These are phyloP conservation scores for Aythya baeri DNA, from an alignment of 2,113 vertebrate genomes.

Conservation along the genomic window DNA sequence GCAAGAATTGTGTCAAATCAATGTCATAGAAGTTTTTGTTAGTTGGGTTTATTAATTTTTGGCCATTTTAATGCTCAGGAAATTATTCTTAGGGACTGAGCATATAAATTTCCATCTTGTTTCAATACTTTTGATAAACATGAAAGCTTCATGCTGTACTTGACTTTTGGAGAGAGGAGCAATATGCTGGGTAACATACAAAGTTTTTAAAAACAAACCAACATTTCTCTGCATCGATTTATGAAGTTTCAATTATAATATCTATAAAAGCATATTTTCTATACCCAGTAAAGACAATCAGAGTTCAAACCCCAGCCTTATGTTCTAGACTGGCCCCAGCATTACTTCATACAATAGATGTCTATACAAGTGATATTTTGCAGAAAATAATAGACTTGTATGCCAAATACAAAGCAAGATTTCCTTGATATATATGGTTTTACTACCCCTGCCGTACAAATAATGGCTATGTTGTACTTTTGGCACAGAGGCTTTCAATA, in stretches of 20 bases:
- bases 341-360: neutral
- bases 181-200: conserved; percentile 8
- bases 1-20: conserved; percentile 40
- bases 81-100: conserved; percentile 65
- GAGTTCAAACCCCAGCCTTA: conserved; percentile 13
- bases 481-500: neutral
- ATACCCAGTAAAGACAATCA: conserved; percentile 25
- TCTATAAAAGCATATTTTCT: conserved; percentile 48
- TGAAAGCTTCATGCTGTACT: conserved; percentile 40
- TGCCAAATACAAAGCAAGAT: neutral
- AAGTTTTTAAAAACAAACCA: conserved; percentile 7
- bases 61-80: conserved; percentile 58
- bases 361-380: neutral
- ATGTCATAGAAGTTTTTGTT: conserved; percentile 30
- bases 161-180: conserved; percentile 4
- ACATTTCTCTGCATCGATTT: conserved; percentile 48
- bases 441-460: neutral
- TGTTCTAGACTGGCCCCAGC: neutral
- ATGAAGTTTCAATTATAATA: conserved; percentile 35
- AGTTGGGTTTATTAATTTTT: conserved; percentile 45
- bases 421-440: neutral
- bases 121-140: conserved; percentile 65
- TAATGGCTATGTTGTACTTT: neutral
- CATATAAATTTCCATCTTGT: conserved; percentile 68
- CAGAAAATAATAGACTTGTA: neutral